Evolutionary conservation across 1,140 invertebrate species (phyloP).

Genomic region (Drosophila suzukii): DNA sequence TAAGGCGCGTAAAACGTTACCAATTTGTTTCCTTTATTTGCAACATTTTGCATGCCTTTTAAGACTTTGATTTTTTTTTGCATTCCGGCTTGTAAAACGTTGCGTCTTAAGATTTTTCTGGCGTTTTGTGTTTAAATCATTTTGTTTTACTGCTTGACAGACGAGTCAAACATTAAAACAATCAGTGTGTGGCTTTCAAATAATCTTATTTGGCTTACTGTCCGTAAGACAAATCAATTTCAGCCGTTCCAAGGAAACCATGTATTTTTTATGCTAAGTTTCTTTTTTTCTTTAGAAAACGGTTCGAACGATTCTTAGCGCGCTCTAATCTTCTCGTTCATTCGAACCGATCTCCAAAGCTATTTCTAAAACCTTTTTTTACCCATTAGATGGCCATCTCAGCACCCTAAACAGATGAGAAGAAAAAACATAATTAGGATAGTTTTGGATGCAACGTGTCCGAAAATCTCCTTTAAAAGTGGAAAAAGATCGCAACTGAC

Average conservation of each 20-base stretch:
- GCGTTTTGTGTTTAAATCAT: conserved; percentile 18
- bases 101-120: conserved; percentile 5
- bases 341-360: conserved; percentile 55
- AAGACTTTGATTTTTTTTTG: conserved; percentile 8
- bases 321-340: neutral
- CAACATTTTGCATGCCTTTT: conserved; percentile 68
- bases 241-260: conserved; percentile 6
- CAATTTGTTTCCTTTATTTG: conserved; percentile 25
- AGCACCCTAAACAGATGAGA: conserved; percentile 14
- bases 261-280: conserved; percentile 1
- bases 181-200: conserved; percentile 20
- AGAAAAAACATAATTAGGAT: neutral
- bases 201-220: conserved; percentile 33
- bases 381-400: conserved; percentile 13
- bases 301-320: conserved; percentile 21
- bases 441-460: conserved; percentile 46
- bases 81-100: conserved; percentile 57
- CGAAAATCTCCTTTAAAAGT: neutral
- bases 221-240: conserved; percentile 7
- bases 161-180: conserved; percentile 39
- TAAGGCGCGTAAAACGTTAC: conserved; percentile 76
- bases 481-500: neutral
- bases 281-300: conserved; percentile 44
- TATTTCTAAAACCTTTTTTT: conserved; percentile 10
- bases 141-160: conserved; percentile 35